These are phyloP conservation scores for Cherax destructor DNA, from an alignment of 1,140 invertebrate genomes.

Conservation along the genomic window DNA sequence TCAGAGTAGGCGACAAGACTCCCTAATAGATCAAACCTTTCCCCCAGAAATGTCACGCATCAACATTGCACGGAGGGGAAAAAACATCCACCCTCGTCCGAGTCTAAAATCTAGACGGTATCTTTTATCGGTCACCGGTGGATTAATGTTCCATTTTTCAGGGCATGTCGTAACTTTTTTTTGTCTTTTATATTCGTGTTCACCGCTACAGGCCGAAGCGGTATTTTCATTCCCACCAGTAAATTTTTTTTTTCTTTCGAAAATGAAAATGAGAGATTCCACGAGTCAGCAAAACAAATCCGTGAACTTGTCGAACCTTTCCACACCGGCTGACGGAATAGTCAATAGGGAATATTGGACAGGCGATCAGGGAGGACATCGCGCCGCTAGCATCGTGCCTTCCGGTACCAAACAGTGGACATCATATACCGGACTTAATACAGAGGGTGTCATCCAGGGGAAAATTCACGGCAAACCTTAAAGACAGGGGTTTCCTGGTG, in stretches of 20 bases:
- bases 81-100: not conserved
- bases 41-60: slow-evolving; percentile 14
- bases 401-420: not conserved
- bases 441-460: not conserved
- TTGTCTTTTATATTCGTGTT: too few species aligned
- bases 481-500: too few species aligned
- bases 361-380: slow-evolving; percentile 19
- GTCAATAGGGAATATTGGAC: slow-evolving; percentile 56
- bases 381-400: not conserved
- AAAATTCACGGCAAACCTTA: too few species aligned
- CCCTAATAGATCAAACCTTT: slow-evolving; percentile 4
- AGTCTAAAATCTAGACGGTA: not conserved
- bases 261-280: not conserved
- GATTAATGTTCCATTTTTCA: too few species aligned
- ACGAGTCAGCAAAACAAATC: slow-evolving; percentile 19
- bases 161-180: too few species aligned
- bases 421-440: not conserved
- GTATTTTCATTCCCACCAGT: too few species aligned
- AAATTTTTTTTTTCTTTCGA: too few species aligned
- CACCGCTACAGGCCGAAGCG: too few species aligned
- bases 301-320: slow-evolving; percentile 42
- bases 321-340: slow-evolving; percentile 45
- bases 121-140: too few species aligned
- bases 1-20: slow-evolving; percentile 41
- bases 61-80: slow-evolving; percentile 5